phyloP scores from a whole-genome alignment of 2,888 invertebrate genomes.

The Steinernema carpocapsae region DNA sequence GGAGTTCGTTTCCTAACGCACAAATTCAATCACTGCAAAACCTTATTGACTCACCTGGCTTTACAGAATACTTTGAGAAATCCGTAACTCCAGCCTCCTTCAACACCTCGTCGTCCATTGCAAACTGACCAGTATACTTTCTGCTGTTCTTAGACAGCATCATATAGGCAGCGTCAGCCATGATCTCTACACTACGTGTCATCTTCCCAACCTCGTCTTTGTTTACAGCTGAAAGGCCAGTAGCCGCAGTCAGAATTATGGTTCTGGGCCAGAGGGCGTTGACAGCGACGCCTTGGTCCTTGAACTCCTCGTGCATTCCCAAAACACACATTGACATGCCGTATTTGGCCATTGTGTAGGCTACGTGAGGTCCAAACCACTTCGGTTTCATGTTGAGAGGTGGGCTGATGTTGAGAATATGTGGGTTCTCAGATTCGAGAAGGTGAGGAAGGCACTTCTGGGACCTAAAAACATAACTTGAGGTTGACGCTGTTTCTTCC shows the following conservation, averaged over 20 bases:
- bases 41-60: conserved; percentile 75
- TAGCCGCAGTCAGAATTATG: conserved; percentile 79
- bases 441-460: conserved; percentile 87
- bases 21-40: background rate
- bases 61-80: conserved; percentile 82
- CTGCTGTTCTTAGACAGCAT: conserved; percentile 81
- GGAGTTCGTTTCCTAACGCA: background rate
- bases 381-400: conserved; percentile 84
- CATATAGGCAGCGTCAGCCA: conserved; percentile 82
- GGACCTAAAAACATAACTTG: conserved; percentile 76
- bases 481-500: background rate
- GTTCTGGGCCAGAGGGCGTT: conserved; percentile 90
- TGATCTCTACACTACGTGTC: conserved; percentile 3
- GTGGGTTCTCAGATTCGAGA: conserved; percentile 83
- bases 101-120: conserved; percentile 87
- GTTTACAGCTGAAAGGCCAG: conserved; percentile 70
- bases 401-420: conserved; percentile 94
- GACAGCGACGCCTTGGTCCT: conserved; percentile 82
- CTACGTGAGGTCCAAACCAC: conserved; percentile 77
- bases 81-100: conserved; percentile 81
- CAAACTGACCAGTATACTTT: conserved; percentile 83
- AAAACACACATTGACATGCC: conserved; percentile 86
- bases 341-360: conserved; percentile 97
- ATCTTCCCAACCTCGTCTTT: background rate
- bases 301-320: conserved; percentile 91